Evolutionary conservation across 53 echinoderm and acorn worm species (phyloP).

Genomic region (Luidia sarsii): DNA sequence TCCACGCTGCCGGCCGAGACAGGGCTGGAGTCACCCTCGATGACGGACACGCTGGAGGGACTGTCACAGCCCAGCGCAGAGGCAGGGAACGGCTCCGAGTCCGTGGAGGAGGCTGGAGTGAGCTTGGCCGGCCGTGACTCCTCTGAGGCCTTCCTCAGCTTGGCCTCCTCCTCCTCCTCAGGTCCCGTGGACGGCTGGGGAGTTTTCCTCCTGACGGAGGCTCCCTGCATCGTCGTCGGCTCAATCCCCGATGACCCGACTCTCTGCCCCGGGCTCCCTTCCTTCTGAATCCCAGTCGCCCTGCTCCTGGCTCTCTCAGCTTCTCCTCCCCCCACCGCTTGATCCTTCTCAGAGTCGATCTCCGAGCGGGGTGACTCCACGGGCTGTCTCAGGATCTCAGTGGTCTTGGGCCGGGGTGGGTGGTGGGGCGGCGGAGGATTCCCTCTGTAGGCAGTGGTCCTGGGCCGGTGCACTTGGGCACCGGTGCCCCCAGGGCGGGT

Average conservation of each 20-base stretch:
- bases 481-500: neutral
- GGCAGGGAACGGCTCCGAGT: constrained; percentile 27
- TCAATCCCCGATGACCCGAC: no score
- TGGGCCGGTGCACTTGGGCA: neutral
- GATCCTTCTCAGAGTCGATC: neutral
- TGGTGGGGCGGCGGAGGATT: neutral
- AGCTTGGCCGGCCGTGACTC: constrained; percentile 6
- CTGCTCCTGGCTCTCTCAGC: neutral
- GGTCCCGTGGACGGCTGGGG: neutral
- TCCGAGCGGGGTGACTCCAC: constrained; percentile 31
- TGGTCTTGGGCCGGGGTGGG: neutral
- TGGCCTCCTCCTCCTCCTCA: neutral
- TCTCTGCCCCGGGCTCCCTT: neutral
- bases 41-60: constrained; percentile 55
- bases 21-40: constrained; percentile 54
- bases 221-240: neutral
- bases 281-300: neutral
- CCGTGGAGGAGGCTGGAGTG: constrained; percentile 34
- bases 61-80: constrained; percentile 36
- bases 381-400: constrained; percentile 27
- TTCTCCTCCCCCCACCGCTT: neutral
- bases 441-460: neutral
- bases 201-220: neutral
- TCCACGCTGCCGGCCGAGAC: constrained; percentile 23
- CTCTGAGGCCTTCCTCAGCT: neutral